phyloP scores from a whole-genome alignment of 2,113 vertebrate species.

The Vireo altiloquus region DNA sequence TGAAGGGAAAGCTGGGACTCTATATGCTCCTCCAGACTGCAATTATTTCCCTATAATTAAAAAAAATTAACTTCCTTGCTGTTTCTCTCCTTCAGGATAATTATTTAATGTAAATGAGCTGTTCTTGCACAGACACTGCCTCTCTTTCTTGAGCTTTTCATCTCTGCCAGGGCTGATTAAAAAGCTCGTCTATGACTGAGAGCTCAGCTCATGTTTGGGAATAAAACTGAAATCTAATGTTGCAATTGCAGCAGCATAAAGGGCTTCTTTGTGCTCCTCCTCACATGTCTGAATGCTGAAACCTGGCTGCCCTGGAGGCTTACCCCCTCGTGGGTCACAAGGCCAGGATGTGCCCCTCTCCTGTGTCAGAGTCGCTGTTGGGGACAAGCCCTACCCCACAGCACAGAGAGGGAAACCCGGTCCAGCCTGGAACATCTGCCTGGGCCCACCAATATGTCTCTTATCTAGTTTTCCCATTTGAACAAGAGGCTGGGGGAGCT shows the following conservation, averaged over 20 bases:
- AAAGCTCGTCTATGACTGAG: slow-evolving; percentile 54
- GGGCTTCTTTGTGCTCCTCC: slow-evolving; percentile 60
- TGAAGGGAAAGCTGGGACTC: slow-evolving; percentile 24
- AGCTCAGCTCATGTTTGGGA: slow-evolving; percentile 58
- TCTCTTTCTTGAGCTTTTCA: slow-evolving; percentile 63
- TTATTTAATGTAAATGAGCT: slow-evolving; percentile 69
- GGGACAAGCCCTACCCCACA: neutral
- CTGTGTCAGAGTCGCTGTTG: neutral
- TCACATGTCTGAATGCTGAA: slow-evolving; percentile 36
- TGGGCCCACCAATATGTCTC: rapidly evolving
- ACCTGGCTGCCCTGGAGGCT: slow-evolving; percentile 51
- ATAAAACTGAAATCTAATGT: slow-evolving; percentile 66
- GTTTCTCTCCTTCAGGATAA: slow-evolving; percentile 59
- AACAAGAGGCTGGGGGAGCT: neutral
- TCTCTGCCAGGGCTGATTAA: slow-evolving; percentile 66
- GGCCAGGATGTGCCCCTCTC: slow-evolving; percentile 27
- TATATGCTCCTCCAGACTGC: slow-evolving; percentile 12
- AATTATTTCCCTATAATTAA: slow-evolving; percentile 62
- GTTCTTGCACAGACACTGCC: slow-evolving; percentile 61
- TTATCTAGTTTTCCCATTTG: neutral
- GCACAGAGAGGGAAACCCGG: neutral
- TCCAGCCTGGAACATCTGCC: neutral
- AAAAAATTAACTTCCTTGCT: slow-evolving; percentile 57
- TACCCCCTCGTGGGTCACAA: slow-evolving; percentile 20
- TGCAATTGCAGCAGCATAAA: slow-evolving; percentile 65